Base-by-base conservation (phyloP, 2,888 invertebrate species). In the Pollenia amentaria region DNA sequence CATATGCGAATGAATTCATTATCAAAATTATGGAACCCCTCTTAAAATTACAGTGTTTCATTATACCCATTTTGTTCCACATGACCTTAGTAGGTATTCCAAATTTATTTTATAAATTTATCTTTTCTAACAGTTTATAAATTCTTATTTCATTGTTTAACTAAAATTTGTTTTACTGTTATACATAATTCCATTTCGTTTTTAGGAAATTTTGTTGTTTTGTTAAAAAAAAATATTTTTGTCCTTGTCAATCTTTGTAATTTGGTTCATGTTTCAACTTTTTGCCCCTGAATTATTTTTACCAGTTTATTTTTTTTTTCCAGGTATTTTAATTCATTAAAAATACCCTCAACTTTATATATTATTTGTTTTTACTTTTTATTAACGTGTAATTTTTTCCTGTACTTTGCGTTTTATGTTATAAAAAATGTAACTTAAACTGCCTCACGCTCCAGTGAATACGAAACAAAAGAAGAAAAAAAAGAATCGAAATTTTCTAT, bases 371-470 rank as follows among this genome's bases (percentile, higher is more conserved):
- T 76, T 69, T 40, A 53, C 60, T 82, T 55, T 73, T 81, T 51
- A 14, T 60, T 57, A 67, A 53, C 14, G 18, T 38, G 14, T 60
- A 60, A 60, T 73, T 62, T 44, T 55, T 44, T n/a, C n/a, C 40
- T 16, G 11, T 51, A n/a, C 40, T 69, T 62, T 65, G 29, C 6
- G 29, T 57, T 64, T 64, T 18, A 11, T 42, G 57, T 55, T 77
- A 64, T 29, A 29, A 29, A 29, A 75, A 82, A 75, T 82, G 78
- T 82, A 78, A 82, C 85, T 85, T 82, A 57, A 85, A 85, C 69
- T 82, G 73, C 57, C 53, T 64, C 75, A 82, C 69, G 85, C 82
- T 86, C 64, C 16, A 75, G 69, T 82, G 85, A 75, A 82, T 78
- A 70, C 73, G 40, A 44, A 72, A 55, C 4, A 51, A 65, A n/a